Base-by-base conservation (phyloP, 2,113 vertebrate genomes). In the Sylvilagus bachmani region DNA sequence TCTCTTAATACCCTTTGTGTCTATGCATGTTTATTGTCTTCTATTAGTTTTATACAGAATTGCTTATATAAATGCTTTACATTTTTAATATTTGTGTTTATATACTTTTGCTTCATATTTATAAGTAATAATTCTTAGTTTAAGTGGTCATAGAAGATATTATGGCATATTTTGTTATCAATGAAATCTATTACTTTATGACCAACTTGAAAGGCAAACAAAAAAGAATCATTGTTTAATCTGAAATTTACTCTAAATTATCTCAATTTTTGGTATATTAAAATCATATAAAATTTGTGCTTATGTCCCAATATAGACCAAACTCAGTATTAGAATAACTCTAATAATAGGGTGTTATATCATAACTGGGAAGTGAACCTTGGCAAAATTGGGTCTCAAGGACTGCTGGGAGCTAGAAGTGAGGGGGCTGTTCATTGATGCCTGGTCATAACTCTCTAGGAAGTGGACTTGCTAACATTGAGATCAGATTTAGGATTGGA, bases 11-110 rank as follows among this genome's bases (percentile, higher is more conserved):
- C 58, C 51, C 17, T 80, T 81, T 78, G 79, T 91, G 53, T 90
- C 27, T 25, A 6, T 73, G 33, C 16, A n/a, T 86, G 8, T n/a
- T 90, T 78, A 29, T 86, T 10, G 10, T 79, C 61, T 90, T 86
- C 69, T 78, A 25, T 77, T 58, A 92, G 10, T 89, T 84, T 78
- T 90, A 38, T 49, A 22, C 61, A 85, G 22, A 85, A 71, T 88
- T 92, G 25, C 22, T 95, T 93, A 67, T 79, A n/a, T 29, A 69
- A 94, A 62, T 84, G 12, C 87, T 90, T 85, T 83, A 91, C 81
- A 7, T 85, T 85, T 90, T 83, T 21, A 69, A 75, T 66, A 62
- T 90, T 61, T 27, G 6, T 83, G 11, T 67, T 74, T 66, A 58
- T 55, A 19, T 89, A 33, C 85, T 61, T 74, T 81, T 38, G 0